Conservation (phyloP, 2,797 vertebrate genomes). For the Rhinichthys osculus region DNA sequence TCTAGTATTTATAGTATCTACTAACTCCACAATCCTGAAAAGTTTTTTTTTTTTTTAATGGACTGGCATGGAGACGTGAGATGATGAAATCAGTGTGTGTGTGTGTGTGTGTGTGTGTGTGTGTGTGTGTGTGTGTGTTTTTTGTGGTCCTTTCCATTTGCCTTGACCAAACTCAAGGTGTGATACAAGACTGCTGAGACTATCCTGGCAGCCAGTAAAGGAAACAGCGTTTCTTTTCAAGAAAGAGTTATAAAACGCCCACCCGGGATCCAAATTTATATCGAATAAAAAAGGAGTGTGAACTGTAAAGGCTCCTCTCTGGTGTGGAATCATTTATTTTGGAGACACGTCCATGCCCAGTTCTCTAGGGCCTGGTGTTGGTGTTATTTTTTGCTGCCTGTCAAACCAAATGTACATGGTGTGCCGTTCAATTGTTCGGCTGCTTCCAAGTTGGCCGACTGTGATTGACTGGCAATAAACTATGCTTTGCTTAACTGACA, state of each 20-base stretch:
- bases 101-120: too few relatives aligned
- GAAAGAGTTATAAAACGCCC: conserved; percentile 71
- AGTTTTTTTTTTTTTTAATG: too few relatives aligned
- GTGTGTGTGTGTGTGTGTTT: conserved; percentile 63
- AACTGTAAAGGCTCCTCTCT: conserved; percentile 65
- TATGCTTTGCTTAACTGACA: conserved; percentile 66
- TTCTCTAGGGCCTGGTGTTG: conserved; percentile 47
- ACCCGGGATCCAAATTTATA: conserved; percentile 66
- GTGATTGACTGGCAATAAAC: conserved; percentile 62
- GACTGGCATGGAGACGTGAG: not conserved
- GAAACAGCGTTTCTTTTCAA: conserved; percentile 63
- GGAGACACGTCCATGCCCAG: conserved; percentile 60
- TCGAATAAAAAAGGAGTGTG: conserved; percentile 60
- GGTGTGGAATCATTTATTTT: conserved; percentile 63
- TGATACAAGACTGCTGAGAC: conserved; percentile 71
- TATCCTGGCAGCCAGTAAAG: conserved; percentile 73
- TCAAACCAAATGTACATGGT: conserved; percentile 60
- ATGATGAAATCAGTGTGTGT: conserved; percentile 57
- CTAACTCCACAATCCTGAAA: not conserved
- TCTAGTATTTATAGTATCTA: not conserved
- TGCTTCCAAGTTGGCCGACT: conserved; percentile 57
- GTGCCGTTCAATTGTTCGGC: conserved; percentile 54
- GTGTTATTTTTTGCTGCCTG: conserved; percentile 63
- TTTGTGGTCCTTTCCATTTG: conserved; percentile 87
- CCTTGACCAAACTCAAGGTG: conserved; percentile 81